Evolutionary conservation across 2,888 invertebrate species (phyloP).

Genomic region (Drosophila infuscata): DNA sequence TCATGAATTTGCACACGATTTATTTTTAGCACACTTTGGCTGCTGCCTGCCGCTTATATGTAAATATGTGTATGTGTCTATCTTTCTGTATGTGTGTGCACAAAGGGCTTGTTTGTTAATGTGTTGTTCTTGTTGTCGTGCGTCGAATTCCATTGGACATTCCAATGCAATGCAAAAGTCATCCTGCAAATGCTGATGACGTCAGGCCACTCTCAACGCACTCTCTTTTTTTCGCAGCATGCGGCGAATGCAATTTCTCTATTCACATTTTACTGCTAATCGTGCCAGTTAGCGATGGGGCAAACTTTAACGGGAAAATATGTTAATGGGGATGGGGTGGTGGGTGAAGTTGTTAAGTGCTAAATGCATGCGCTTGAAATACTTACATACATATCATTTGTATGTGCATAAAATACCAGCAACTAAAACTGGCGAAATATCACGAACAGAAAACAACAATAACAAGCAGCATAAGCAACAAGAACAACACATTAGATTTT

Average conservation of each 20-base stretch:
- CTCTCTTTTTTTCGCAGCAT: not conserved
- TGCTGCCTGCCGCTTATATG: constrained; percentile 19
- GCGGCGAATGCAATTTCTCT: constrained; percentile 52
- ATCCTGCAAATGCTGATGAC: constrained; percentile 33
- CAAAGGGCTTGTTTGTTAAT: constrained; percentile 18
- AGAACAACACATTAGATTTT: constrained; percentile 27
- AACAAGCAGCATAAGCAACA: constrained; percentile 1
- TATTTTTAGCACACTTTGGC: constrained; percentile 57
- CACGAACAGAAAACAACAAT: constrained; percentile 56
- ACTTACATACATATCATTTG: not conserved
- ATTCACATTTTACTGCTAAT: constrained; percentile 50
- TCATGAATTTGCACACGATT: constrained; percentile 44
- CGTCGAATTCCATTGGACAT: constrained; percentile 28
- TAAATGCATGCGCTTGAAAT: constrained; percentile 59
- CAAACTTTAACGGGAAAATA: not conserved
- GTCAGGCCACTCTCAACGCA: constrained; percentile 21
- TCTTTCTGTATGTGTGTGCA: not conserved
- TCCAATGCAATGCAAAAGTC: constrained; percentile 20
- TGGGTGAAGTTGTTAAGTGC: constrained; percentile 30
- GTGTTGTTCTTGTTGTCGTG: constrained; percentile 4
- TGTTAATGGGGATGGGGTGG: not conserved
- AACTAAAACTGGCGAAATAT: constrained; percentile 60
- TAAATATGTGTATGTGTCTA: not conserved
- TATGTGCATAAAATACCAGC: constrained; percentile 51
- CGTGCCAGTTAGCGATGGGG: constrained; percentile 16